These are phyloP conservation scores for Scotopteryx bipunctaria DNA, from an alignment of 2,888 invertebrate genomes.

Conservation along the genomic window DNA sequence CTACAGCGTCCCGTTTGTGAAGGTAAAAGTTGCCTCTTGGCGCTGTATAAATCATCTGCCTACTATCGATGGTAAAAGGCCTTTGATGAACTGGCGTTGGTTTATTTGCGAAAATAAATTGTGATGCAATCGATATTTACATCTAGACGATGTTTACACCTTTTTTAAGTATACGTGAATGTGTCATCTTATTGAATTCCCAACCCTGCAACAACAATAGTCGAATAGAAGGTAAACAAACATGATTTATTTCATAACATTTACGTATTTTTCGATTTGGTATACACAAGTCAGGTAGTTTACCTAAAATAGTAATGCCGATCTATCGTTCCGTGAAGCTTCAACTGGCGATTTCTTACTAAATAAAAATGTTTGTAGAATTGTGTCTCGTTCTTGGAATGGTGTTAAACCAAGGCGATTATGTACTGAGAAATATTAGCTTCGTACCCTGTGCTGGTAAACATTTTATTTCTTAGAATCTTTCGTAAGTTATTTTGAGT, in stretches of 20 bases:
- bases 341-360: not conserved
- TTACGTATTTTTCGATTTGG: not conserved
- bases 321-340: not conserved
- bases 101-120: not conserved
- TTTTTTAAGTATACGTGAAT: too few species aligned
- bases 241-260: not conserved
- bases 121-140: not conserved
- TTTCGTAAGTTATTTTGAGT: not conserved
- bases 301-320: not conserved
- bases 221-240: conserved; percentile 6
- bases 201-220: not conserved
- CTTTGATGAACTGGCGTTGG: too few species aligned
- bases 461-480: conserved; percentile 37
- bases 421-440: conserved; percentile 38
- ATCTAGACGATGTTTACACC: too few species aligned
- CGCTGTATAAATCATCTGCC: too few species aligned
- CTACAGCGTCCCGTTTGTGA: too few species aligned
- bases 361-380: conserved; percentile 42
- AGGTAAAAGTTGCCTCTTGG: too few species aligned
- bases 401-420: conserved; percentile 43
- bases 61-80: too few species aligned
- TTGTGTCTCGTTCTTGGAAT: conserved; percentile 51
- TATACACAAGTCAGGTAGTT: too few species aligned
- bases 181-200: conserved; percentile 12
- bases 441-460: conserved; percentile 46